Evolutionary conservation across 1,140 invertebrate genomes (phyloP).

Genomic region (Steinernema feltiae): DNA sequence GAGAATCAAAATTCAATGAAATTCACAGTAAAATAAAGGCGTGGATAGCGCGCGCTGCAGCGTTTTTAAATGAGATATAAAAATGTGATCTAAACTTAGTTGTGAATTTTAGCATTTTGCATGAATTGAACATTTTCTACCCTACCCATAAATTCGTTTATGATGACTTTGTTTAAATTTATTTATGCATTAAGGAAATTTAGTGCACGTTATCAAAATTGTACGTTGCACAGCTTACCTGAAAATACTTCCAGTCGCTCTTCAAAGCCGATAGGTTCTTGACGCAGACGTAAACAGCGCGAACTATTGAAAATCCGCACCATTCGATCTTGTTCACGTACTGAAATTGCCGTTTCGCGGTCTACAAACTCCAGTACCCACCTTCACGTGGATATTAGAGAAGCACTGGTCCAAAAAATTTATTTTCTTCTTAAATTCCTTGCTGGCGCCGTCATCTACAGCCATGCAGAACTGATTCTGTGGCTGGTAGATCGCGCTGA

Average conservation of each 20-base stretch:
- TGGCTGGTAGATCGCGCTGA: constrained; percentile 35
- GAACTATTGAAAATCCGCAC: constrained; percentile 12
- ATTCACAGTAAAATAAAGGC: too few relatives aligned
- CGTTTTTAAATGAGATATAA: too few relatives aligned
- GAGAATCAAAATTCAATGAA: too few relatives aligned
- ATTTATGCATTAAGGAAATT: too few relatives aligned
- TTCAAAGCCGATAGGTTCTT: neutral
- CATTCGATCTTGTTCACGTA: constrained; percentile 11
- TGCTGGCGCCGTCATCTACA: constrained; percentile 25
- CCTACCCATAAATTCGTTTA: too few relatives aligned
- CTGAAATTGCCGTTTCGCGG: neutral
- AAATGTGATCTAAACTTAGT: too few relatives aligned
- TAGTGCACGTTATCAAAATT: too few relatives aligned
- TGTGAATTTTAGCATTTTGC: too few relatives aligned
- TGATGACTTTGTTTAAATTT: too few relatives aligned
- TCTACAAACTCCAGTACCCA: neutral
- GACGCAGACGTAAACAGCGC: constrained; percentile 16
- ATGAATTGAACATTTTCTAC: too few relatives aligned
- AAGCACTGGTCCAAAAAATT: constrained; percentile 27
- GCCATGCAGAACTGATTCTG: constrained; percentile 40
- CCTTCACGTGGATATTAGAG: constrained; percentile 33
- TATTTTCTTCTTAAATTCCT: constrained; percentile 23
- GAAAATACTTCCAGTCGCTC: constrained; percentile 27
- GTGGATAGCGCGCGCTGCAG: too few relatives aligned
- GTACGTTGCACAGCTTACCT: too few relatives aligned